These are phyloP conservation scores for Pterois miles DNA, from an alignment of 2,797 vertebrate species.

Conservation along the genomic window DNA sequence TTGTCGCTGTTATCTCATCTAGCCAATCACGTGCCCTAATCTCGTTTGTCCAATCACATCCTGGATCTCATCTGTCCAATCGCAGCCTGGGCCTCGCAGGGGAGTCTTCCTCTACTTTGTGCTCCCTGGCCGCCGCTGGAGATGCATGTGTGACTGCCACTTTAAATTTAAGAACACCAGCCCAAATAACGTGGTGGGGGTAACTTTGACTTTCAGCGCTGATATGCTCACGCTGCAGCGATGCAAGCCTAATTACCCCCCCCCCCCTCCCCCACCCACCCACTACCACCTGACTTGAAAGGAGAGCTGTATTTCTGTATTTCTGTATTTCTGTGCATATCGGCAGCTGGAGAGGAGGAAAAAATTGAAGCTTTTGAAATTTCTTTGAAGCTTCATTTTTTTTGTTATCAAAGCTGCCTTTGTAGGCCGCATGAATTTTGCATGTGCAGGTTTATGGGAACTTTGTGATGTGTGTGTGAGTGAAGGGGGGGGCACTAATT, in stretches of 20 bases:
- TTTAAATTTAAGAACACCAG: slow-evolving; percentile 18
- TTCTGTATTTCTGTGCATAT: slow-evolving; percentile 24
- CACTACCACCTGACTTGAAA: slow-evolving; percentile 38
- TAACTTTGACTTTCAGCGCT: slow-evolving; percentile 32
- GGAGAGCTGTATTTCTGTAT: slow-evolving; percentile 22
- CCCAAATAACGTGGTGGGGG: neutral
- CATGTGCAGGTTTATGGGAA: slow-evolving; percentile 70
- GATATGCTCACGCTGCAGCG: slow-evolving; percentile 21
- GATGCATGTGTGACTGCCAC: slow-evolving; percentile 5
- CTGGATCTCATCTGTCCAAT: slow-evolving; percentile 40
- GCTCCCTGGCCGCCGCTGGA: neutral
- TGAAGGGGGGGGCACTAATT: slow-evolving; percentile 10
- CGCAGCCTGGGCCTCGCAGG: neutral
- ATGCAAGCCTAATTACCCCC: slow-evolving; percentile 37
- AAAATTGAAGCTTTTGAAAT: slow-evolving; percentile 56
- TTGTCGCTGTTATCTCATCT: slow-evolving; percentile 58
- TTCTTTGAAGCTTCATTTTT: slow-evolving; percentile 71
- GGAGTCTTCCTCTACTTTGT: neutral
- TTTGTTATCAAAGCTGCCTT: slow-evolving; percentile 75
- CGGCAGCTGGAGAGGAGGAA: slow-evolving; percentile 9
- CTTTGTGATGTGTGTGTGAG: slow-evolving; percentile 21
- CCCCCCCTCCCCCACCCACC: neutral
- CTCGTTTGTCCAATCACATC: slow-evolving; percentile 57
- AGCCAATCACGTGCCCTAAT: slow-evolving; percentile 59
- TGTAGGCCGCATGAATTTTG: slow-evolving; percentile 74